A percentile compares a stretch with the other conserved stretches of the same genome.
Evolutionary conservation across 2,797 vertebrate genomes (phyloP).

Genomic region (Poeciliopsis infans): DNA sequence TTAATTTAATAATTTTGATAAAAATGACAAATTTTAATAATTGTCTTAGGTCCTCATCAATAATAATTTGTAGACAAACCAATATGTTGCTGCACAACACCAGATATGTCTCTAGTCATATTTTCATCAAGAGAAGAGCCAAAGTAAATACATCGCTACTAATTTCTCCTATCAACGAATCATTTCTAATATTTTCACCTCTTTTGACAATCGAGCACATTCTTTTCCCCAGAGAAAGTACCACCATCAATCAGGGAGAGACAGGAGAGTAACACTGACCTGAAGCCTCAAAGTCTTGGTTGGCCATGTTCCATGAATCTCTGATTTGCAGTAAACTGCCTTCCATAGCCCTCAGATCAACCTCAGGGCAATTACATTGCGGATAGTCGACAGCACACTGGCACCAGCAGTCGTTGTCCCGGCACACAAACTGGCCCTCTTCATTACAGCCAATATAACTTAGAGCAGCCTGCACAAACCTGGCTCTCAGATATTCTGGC

Average conservation of each 20-base stretch:
- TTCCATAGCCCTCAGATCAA: constrained; percentile 95
- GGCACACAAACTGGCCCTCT: constrained; percentile 95
- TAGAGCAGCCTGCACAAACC: constrained; percentile 94
- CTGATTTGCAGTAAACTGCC: constrained; percentile 88
- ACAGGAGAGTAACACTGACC: constrained; percentile 75
- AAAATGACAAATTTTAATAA: neutral
- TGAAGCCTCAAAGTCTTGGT: constrained; percentile 93
- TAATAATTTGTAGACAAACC: neutral
- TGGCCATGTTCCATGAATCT: constrained; percentile 89
- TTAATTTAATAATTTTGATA: neutral
- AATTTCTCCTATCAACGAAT: neutral
- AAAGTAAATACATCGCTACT: neutral
- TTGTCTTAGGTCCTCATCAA: neutral
- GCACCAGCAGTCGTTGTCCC: constrained; percentile 96
- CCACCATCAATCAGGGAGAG: neutral
- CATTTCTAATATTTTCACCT: neutral
- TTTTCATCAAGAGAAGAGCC: neutral
- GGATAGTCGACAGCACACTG: constrained; percentile 88
- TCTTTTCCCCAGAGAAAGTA: constrained; percentile 28
- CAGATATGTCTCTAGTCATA: neutral
- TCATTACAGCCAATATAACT: constrained; percentile 97
- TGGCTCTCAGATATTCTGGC: constrained; percentile 89
- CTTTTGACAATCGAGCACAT: constrained; percentile 27
- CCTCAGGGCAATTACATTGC: constrained; percentile 94
- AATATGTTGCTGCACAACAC: neutral